phyloP scores from a whole-genome alignment of 2,113 vertebrate genomes.

The Otus sunia region DNA sequence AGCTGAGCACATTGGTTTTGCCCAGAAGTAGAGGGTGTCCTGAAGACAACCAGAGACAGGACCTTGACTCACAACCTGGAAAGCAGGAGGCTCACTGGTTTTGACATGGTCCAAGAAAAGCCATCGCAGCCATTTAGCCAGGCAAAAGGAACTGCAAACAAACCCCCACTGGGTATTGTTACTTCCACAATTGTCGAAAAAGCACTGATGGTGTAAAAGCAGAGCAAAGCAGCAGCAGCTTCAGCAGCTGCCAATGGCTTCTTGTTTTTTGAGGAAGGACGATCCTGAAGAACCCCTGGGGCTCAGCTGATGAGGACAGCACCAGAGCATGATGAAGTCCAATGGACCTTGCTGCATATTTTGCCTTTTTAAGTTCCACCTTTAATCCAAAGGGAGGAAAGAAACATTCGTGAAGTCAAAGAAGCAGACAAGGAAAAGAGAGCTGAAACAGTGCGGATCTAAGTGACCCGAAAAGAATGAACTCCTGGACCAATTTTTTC shows the following conservation, averaged over 20 bases:
- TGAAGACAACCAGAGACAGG: neutral
- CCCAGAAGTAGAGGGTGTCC: neutral
- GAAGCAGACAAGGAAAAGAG: neutral
- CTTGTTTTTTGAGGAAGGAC: neutral
- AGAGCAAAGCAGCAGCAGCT: neutral
- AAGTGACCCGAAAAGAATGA: neutral
- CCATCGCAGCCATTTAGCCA: neutral
- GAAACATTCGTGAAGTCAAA: neutral
- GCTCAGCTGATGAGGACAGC: neutral
- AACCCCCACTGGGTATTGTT: neutral
- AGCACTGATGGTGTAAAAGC: neutral
- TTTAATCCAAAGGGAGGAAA: neutral
- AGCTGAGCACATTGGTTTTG: rapidly evolving
- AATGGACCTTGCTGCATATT: rapidly evolving
- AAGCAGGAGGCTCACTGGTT: neutral
- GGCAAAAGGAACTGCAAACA: neutral
- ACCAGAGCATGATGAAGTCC: neutral
- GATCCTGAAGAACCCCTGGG: neutral
- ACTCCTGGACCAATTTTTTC: neutral
- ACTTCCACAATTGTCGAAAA: neutral
- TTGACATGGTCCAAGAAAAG: neutral
- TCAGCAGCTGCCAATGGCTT: neutral
- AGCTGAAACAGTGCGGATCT: neutral
- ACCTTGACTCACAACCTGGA: neutral
- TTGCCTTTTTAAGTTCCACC: neutral